Conservation (phyloP, 2,797 vertebrate species). For the Phaenicophaeus curvirostris region DNA sequence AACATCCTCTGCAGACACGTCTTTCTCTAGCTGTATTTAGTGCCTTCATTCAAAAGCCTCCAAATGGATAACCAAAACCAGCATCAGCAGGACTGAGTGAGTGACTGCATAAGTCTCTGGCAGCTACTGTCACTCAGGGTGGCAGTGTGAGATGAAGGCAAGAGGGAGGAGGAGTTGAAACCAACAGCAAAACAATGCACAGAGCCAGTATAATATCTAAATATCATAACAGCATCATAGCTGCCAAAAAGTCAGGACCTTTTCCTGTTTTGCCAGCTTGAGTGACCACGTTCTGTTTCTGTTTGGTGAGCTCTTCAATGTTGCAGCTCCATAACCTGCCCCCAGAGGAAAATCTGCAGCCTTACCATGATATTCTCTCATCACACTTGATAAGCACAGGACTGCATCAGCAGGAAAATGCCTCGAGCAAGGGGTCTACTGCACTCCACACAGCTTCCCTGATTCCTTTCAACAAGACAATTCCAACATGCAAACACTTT, state of each 20-base stretch:
- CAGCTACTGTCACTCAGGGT: background rate
- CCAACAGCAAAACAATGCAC: background rate
- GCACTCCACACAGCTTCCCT: background rate
- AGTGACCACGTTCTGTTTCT: background rate
- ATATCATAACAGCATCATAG: background rate
- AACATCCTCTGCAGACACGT: background rate
- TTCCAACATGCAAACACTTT: background rate
- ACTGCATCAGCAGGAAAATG: background rate
- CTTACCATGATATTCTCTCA: background rate
- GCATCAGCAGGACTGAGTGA: background rate
- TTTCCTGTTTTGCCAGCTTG: background rate
- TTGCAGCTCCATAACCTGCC: background rate
- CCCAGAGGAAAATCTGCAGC: background rate
- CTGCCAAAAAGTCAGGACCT: rapidly evolving
- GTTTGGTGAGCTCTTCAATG: background rate
- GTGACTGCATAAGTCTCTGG: background rate
- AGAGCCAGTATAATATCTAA: background rate
- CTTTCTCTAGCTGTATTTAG: background rate
- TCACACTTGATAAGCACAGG: background rate
- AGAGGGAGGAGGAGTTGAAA: background rate
- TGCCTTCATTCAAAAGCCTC: background rate
- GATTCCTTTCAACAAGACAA: background rate
- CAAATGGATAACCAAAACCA: background rate
- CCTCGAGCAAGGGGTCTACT: background rate
- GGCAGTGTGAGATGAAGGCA: background rate